These are phyloP conservation scores for Ephestia elutella DNA, from an alignment of 1,140 invertebrate species.

Conservation along the genomic window DNA sequence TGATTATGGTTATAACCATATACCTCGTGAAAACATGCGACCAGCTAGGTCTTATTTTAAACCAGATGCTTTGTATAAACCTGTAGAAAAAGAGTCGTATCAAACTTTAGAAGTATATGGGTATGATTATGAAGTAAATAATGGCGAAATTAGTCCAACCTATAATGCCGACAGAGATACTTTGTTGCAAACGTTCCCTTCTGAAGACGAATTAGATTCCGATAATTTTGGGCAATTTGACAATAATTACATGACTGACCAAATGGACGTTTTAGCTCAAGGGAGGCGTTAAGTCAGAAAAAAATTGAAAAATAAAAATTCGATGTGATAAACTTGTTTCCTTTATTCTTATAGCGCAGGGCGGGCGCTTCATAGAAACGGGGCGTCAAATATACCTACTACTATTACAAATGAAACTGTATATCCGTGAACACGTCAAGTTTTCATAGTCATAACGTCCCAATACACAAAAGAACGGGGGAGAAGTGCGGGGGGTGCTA, in stretches of 20 bases:
- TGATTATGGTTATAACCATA: background rate
- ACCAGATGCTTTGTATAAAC: background rate
- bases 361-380: too few relatives aligned
- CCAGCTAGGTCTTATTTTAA: background rate
- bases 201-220: background rate
- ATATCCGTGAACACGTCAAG: too few relatives aligned
- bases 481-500: too few relatives aligned
- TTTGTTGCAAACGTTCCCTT: background rate
- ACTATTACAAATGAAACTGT: too few relatives aligned
- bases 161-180: background rate
- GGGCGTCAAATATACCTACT: too few relatives aligned
- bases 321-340: too few relatives aligned
- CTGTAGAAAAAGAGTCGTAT: slow-evolving; percentile 14
- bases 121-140: slow-evolving; percentile 27
- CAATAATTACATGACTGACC: background rate
- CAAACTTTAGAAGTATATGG: slow-evolving; percentile 39
- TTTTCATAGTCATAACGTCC: too few relatives aligned
- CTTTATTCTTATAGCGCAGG: too few relatives aligned
- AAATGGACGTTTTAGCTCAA: background rate
- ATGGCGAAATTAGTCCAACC: background rate
- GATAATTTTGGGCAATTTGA: background rate
- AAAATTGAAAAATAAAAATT: background rate
- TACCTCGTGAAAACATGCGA: background rate
- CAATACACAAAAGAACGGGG: too few relatives aligned
- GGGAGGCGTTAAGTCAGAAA: background rate